Base-by-base conservation (phyloP, 2,113 vertebrate genomes). In the Plecotus auritus region DNA sequence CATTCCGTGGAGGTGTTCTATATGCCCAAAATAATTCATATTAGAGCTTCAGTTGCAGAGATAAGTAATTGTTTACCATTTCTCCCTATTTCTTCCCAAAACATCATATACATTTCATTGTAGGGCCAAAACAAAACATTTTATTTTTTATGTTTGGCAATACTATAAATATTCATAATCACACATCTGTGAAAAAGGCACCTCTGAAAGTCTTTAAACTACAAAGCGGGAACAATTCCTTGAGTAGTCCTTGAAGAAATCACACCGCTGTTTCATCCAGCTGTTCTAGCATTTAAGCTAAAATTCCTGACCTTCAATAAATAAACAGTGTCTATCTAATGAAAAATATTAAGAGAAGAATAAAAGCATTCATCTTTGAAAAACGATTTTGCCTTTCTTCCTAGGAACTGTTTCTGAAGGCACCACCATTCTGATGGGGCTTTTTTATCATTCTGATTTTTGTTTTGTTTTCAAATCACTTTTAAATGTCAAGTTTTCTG, bases 291-390 rank as follows among this genome's bases (percentile, higher is more conserved):
- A 95, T 51, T 93, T 92, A 42, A 54, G 40, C 32, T 93, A 96
- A 97, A 95, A 97, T 93, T 78, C 90, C 76, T 93, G 42, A 91
- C 93, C 96, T 98, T 96, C 93, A 87, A 78, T 91, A 93, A 94
- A 73, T 91, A 96, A 90, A 77, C 76, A 93, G 49, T 17, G 88
- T 86, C 88, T 93, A 35, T 32, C 32, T 94, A 88, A 37, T 67
- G 81, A 72, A 96, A 89, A 97, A 93, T 42, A 93, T 78, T 94
- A 61, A 95, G 89, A 73, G 64, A 88, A 45, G 64, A 88, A 37
- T 6, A 77, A 95, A 97, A 95, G 11, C 85, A 93, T 83, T 95
- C 76, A 88, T 77, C 87, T 84, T 45, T 47, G 40, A n/a, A 91
- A 73, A 94, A 66, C 12, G 20, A 47, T 87, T 95, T 96, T 85